Base-by-base conservation (phyloP, 1,140 invertebrate species). In the Charaxes varanes region DNA sequence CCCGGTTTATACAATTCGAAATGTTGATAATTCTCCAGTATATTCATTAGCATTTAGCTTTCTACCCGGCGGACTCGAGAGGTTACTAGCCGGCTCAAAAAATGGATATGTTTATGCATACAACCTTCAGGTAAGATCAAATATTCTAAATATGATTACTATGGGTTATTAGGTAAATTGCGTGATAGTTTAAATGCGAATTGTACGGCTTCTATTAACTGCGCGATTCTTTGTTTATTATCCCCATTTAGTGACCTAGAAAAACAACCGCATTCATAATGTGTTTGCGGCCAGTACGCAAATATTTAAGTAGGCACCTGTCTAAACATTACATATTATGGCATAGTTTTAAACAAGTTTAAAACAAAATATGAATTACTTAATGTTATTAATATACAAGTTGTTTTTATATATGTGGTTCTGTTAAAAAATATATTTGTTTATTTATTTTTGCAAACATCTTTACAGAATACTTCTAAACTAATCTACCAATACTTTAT, bases 101-200 rank as follows among this genome's bases (percentile, higher is more conserved):
- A 88, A 87, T 63, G 91, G 91, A 44, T 87, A 80, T 62, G 86
- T 92, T 53, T 88, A 90, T 78, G 86, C 91, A 64, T 92, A 90
- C 89, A 88, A 91, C 77, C 84, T 92, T 67, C 87, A 90, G 82
- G 90, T 91, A 84, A 76, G 68, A 56, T 65, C 51, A 63, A 23
- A 57, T 67, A 61, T 69, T 64, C 44, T 35, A 56, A 56, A 53
- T 42, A 69, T 67, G 57, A 58, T 49, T 54, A 60, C 37, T 46
- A 18, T n/a, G n/a, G 30, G 10, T 38, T 14, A 32, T 45, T 28
- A 36, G 31, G 17, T 40, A 33, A 21, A 49, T 40, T 61, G 44
- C 51, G 56, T 38, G 34, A 38, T 38, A 53, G 44, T 28, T 38
- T 31, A 11, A 19, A 41, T 55, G 18, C 41, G 36, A 42, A 45